Conservation (phyloP, 1,140 invertebrate species). For the Papilio machaon region DNA sequence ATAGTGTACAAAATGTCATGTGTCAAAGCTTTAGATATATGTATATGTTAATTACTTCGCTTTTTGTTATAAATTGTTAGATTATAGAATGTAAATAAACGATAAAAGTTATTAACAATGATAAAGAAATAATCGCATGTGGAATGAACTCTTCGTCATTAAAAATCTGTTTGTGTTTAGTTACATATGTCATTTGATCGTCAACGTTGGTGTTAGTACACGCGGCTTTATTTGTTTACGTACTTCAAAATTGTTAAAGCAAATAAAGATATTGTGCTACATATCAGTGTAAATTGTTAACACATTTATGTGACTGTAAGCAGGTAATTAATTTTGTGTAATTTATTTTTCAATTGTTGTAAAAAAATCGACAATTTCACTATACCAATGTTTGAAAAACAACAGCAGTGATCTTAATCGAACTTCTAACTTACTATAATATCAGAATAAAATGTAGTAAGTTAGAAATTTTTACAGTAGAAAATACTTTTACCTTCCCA, state of each 20-base stretch:
- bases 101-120: neutral
- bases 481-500: neutral
- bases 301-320: neutral
- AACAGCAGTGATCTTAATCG: no score
- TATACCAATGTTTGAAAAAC: no score
- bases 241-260: neutral
- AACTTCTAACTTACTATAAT: no score
- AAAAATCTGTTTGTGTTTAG: neutral
- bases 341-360: no score
- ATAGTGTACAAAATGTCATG: no score
- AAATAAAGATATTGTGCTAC: neutral
- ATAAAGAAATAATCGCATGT: constrained; percentile 17
- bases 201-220: neutral
- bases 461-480: no score
- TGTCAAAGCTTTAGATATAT: neutral
- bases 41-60: neutral
- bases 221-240: neutral
- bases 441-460: no score
- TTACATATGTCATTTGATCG: neutral
- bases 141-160: neutral
- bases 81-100: constrained; percentile 9
- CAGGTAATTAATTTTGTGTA: neutral
- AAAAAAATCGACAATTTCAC: no score
- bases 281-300: neutral
- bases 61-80: neutral